These are phyloP conservation scores for Brachypterus glaber DNA, from an alignment of 2,888 invertebrate species.

Conservation along the genomic window DNA sequence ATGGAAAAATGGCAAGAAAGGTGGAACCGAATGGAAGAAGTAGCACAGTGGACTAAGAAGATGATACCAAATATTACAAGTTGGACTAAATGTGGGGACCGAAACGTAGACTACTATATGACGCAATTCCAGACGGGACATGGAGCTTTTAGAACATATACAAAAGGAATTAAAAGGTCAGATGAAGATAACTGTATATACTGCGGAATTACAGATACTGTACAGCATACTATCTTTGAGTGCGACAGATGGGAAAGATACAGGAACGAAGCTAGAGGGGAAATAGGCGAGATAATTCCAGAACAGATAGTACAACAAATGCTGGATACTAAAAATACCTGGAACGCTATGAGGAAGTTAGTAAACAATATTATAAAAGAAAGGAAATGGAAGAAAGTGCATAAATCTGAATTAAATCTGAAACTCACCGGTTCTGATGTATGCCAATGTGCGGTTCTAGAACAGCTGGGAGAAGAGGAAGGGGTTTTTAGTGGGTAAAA, in stretches of 20 bases:
- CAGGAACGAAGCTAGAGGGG: not conserved
- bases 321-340: constrained; percentile 3
- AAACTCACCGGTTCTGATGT: too few relatives aligned
- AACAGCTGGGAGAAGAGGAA: too few relatives aligned
- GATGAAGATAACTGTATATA: not conserved
- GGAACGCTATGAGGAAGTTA: constrained; percentile 6
- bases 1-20: constrained; percentile 9
- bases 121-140: constrained; percentile 10
- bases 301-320: constrained; percentile 3
- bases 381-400: constrained; percentile 12
- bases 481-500: too few relatives aligned
- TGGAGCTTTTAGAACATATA: constrained; percentile 9
- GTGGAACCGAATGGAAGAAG: constrained; percentile 3
- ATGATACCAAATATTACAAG: constrained; percentile 7
- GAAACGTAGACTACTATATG: constrained; percentile 4
- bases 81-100: constrained; percentile 9
- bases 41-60: constrained; percentile 8
- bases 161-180: not conserved
- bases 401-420: too few relatives aligned
- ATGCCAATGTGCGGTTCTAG: too few relatives aligned
- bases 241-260: constrained; percentile 6
- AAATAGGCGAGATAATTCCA: not conserved
- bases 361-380: constrained; percentile 4
- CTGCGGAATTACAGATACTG: not conserved
- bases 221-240: constrained; percentile 3